These are phyloP conservation scores for Philopotamus ludificatus DNA, from an alignment of 1,140 invertebrate genomes.

Conservation along the genomic window DNA sequence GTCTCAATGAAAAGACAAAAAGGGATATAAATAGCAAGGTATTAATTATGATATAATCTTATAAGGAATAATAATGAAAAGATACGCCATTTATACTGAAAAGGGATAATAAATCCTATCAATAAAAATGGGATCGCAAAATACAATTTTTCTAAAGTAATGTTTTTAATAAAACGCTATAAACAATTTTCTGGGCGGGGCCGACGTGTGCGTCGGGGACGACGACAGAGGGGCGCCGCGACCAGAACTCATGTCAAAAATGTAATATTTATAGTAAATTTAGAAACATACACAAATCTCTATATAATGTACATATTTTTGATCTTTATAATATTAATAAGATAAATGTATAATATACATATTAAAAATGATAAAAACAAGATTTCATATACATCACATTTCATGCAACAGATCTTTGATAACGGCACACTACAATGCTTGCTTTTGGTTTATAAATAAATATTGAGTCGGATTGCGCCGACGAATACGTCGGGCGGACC, in stretches of 20 bases:
- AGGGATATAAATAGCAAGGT: slow-evolving; percentile 37
- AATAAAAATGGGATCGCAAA: slow-evolving; percentile 17
- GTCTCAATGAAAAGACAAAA: slow-evolving; percentile 39
- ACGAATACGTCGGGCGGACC: too few species aligned
- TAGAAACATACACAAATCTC: slow-evolving; percentile 38
- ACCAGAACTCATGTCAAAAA: not conserved
- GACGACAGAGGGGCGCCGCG: not conserved
- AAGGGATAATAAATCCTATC: not conserved
- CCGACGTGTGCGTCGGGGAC: not conserved
- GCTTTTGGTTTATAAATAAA: too few species aligned
- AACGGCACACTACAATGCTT: slow-evolving; percentile 13
- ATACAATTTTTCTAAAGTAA: slow-evolving; percentile 4
- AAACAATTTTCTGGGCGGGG: not conserved
- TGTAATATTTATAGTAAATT: slow-evolving; percentile 32
- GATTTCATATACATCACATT: slow-evolving; percentile 41
- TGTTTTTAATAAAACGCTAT: not conserved
- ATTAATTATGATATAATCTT: slow-evolving; percentile 36
- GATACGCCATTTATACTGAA: slow-evolving; percentile 16
- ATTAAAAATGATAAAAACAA: slow-evolving; percentile 40
- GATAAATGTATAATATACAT: slow-evolving; percentile 33
- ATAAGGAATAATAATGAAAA: slow-evolving; percentile 23
- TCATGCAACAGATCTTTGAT: slow-evolving; percentile 40
- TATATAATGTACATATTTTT: slow-evolving; percentile 38
- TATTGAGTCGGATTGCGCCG: too few species aligned
- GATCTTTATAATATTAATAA: too few species aligned